Base-by-base conservation (phyloP, 2,797 vertebrate genomes). In the Kryptolebias ocellatus region DNA sequence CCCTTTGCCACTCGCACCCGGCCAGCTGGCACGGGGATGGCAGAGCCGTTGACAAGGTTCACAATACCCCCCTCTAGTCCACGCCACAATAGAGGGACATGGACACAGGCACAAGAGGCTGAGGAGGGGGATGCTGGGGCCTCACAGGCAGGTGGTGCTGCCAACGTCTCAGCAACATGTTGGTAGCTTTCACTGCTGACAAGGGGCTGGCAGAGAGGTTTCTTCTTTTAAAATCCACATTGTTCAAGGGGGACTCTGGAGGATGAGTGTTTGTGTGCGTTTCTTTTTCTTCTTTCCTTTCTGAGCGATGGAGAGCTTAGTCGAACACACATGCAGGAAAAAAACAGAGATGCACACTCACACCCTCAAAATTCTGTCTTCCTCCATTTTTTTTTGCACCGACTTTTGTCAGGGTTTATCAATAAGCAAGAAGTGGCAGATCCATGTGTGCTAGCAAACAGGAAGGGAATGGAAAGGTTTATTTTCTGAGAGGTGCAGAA, bases 21-120 rank as follows among this genome's bases (percentile, higher is more conserved):
- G 92, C 93, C 93, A 94, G 92, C 92, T 94, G 94, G 92, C 93
- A 92, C 75, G 58, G 79, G 79, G 83, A 88, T 87, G 89, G 88
- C 90, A 89, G 82, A 65, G 85, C 83, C 79, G 74, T 85, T 89
- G 87, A 92, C 91, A 83, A 73, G 78, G 85, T 86, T 85, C 83
- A 94, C 92, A 93, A 93, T 92, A 88, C 85, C 86, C 84, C 37
- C 87, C 90, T 91, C 89, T 60, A 89, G 90, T 90, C 83, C 82
- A 55, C 60, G 71, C 84, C 72, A 91, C 88, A 91, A 90, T 92
- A 69, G 89, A 75, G 80, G 86, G 90, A 90, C 89, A 90, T 69
- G 90, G 86, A 92, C 85, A 87, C 81, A 88, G 89, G 85, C 88
- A 89, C 81, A 83, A 87, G 86, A 88, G 89, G 84, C 76, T 68